These are phyloP conservation scores for Spilarctia lutea DNA, from an alignment of 2,888 invertebrate species.

Conservation along the genomic window DNA sequence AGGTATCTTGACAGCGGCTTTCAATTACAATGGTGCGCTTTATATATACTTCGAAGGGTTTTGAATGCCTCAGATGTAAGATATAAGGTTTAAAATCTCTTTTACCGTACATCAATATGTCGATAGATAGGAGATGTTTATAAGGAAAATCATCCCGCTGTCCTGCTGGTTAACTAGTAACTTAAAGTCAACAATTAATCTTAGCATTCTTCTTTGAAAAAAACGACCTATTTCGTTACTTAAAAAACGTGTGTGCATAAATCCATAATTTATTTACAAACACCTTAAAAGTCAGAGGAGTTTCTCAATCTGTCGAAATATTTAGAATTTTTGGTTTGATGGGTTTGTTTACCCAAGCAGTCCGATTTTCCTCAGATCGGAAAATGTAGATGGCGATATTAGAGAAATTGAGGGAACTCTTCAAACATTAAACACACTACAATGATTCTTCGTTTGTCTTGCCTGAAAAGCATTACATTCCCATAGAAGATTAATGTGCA, in stretches of 20 bases:
- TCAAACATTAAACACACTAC: no score
- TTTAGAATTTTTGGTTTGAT: no score
- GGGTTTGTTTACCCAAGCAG: no score
- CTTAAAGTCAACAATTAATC: background rate
- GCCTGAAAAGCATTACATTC: background rate
- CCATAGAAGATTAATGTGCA: background rate
- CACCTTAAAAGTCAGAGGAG: no score
- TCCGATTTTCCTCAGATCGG: no score
- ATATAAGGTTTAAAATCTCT: conserved; percentile 58
- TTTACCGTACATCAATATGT: conserved; percentile 26
- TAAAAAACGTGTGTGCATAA: no score
- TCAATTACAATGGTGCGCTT: conserved; percentile 67
- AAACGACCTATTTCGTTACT: background rate
- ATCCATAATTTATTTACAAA: no score
- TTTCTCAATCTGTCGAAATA: background rate
- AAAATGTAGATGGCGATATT: no score
- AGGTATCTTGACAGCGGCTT: conserved; percentile 72
- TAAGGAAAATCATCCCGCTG: background rate
- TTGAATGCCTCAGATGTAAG: conserved; percentile 44
- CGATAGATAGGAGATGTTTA: background rate
- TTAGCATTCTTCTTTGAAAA: background rate
- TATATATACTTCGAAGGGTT: conserved; percentile 50
- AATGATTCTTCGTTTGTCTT: background rate
- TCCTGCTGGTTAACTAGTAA: background rate
- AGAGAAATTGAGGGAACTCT: no score